Conservation (phyloP, 2,888 invertebrate species). For the Villa cingulata region DNA sequence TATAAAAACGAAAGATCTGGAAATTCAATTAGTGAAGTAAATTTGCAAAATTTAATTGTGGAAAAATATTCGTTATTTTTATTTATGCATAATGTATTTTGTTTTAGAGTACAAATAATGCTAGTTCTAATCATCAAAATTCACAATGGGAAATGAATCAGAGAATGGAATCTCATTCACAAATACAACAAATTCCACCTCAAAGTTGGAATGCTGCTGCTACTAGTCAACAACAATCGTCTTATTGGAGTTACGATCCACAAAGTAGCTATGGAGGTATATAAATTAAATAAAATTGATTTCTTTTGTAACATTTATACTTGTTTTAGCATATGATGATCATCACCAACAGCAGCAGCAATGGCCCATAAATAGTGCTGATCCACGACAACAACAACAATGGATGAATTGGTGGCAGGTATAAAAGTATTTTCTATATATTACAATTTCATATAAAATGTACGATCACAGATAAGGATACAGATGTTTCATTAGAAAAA, state of each 20-base stretch:
- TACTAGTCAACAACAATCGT: conserved; percentile 17
- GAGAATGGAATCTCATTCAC: conserved; percentile 17
- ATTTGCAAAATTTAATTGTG: neutral
- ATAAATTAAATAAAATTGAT: neutral
- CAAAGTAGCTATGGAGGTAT: neutral
- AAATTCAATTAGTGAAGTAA: conserved; percentile 15
- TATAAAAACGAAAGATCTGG: conserved; percentile 9
- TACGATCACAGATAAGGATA: too few species aligned
- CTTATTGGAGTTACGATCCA: conserved; percentile 30
- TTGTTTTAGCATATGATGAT: neutral
- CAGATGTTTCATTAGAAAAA: too few species aligned
- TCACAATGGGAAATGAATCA: conserved; percentile 15
- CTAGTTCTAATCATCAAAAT: conserved; percentile 10
- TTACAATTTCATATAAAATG: too few species aligned
- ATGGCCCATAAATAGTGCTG: conserved; percentile 26
- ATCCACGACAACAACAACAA: conserved; percentile 31
- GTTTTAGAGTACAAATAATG: conserved; percentile 14
- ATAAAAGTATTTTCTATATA: too few species aligned
- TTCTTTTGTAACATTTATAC: too few species aligned
- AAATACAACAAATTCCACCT: conserved; percentile 19
- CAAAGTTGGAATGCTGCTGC: conserved; percentile 17
- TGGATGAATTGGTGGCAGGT: conserved; percentile 37
- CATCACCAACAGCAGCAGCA: conserved; percentile 10
- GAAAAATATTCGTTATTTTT: neutral
- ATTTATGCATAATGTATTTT: conserved; percentile 3